Evolutionary conservation across 2,888 invertebrate genomes (phyloP).

Genomic region (Nomada flava): DNA sequence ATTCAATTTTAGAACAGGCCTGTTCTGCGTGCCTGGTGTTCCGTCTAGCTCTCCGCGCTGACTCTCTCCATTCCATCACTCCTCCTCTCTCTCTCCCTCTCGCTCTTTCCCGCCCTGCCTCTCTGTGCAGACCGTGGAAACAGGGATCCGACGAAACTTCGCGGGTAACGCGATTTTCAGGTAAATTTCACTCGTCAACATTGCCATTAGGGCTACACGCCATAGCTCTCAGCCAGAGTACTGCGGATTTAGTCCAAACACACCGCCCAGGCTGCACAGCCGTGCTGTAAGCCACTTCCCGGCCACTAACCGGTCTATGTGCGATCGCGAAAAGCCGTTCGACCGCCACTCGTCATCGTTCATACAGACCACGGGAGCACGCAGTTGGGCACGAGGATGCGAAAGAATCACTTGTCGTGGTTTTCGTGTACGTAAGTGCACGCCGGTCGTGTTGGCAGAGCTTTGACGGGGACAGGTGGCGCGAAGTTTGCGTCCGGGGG

Average conservation of each 20-base stretch:
- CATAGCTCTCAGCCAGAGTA: constrained; percentile 75
- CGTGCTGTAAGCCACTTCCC: constrained; percentile 49
- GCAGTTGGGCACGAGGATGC: neutral
- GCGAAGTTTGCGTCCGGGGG: neutral
- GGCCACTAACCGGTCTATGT: constrained; percentile 19
- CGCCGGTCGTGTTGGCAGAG: neutral
- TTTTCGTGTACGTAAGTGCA: neutral
- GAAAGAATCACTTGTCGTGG: constrained; percentile 20
- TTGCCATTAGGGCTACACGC: constrained; percentile 79
- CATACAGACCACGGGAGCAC: constrained; percentile 1
- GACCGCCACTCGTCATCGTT: constrained; percentile 1
- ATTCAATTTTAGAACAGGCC: constrained; percentile 61
- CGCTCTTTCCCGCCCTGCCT: neutral
- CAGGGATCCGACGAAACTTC: constrained; percentile 68
- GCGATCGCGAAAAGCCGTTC: constrained; percentile 38
- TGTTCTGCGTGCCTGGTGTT: constrained; percentile 11
- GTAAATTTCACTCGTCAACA: constrained; percentile 74
- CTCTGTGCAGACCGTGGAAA: constrained; percentile 32
- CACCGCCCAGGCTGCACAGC: constrained; percentile 38
- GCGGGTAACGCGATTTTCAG: constrained; percentile 74
- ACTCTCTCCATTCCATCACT: neutral
- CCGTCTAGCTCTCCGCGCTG: constrained; percentile 36
- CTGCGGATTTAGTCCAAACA: constrained; percentile 63
- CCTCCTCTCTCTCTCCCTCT: neutral
- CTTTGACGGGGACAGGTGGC: neutral